Evolutionary conservation across 2,113 vertebrate species (phyloP).

Genomic region (Aplodontia rufa): DNA sequence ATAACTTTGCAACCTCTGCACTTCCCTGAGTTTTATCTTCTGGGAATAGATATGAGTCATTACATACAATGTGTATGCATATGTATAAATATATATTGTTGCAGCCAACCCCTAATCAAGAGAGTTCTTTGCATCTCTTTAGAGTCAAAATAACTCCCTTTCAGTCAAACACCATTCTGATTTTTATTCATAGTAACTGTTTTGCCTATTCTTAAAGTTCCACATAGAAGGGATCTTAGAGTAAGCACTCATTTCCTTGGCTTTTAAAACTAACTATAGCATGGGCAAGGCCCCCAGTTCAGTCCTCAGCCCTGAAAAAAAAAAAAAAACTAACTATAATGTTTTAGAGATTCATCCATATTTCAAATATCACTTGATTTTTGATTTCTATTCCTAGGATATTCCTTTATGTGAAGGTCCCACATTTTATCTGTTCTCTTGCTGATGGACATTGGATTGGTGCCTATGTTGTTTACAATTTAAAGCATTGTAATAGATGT

Average conservation of each 20-base stretch:
- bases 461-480: background rate
- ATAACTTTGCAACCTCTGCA: background rate
- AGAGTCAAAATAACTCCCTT: background rate
- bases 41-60: background rate
- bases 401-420: background rate
- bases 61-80: background rate
- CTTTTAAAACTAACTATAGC: background rate
- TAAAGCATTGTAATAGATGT: background rate
- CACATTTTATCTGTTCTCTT: background rate
- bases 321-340: background rate
- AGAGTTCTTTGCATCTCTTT: background rate
- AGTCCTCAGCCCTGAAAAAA: no score
- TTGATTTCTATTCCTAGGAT: background rate
- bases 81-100: background rate
- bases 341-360: background rate
- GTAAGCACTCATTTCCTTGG: background rate
- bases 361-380: background rate
- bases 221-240: background rate
- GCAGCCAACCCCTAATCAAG: background rate
- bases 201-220: background rate
- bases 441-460: background rate
- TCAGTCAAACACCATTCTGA: background rate
- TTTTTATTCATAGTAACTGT: background rate
- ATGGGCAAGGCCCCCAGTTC: no score
- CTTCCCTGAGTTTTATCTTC: background rate